These are phyloP conservation scores for Choloepus didactylus DNA, from an alignment of 2,797 vertebrate genomes.

Conservation along the genomic window DNA sequence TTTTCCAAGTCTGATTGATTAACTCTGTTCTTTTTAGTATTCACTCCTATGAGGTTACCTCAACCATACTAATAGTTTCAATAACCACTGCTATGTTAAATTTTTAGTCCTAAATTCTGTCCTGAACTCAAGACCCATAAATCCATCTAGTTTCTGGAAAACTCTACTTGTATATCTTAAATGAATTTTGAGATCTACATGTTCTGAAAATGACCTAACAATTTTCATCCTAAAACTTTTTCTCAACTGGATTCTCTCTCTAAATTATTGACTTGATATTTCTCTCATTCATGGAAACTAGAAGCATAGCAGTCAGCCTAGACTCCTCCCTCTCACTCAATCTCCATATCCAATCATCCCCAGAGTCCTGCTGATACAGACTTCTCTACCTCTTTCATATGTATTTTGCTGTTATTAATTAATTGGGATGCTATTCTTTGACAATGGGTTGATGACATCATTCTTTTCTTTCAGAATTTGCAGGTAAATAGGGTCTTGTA, in stretches of 20 bases:
- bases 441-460: neutral
- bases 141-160: conserved; percentile 42
- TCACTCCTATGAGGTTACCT: neutral
- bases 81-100: neutral
- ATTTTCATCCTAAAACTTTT: conserved; percentile 52
- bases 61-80: conserved; percentile 27
- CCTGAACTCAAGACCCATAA: conserved; percentile 24
- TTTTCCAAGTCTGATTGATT: neutral
- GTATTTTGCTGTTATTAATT: neutral
- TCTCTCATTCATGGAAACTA: neutral
- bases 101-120: conserved; percentile 49
- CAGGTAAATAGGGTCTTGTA: neutral
- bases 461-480: conserved; percentile 3
- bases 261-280: neutral
- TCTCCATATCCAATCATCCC: neutral
- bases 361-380: neutral
- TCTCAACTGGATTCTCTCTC: conserved; percentile 9
- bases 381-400: neutral
- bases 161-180: conserved; percentile 42
- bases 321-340: neutral
- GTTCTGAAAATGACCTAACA: conserved; percentile 20
- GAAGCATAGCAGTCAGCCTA: neutral
- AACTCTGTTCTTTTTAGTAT: neutral
- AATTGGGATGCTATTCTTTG: neutral
- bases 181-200: conserved; percentile 39